A percentile compares a stretch with the other conserved stretches of the same genome.
Conservation (phyloP, 2,113 vertebrate species). For the Tyto alba region DNA sequence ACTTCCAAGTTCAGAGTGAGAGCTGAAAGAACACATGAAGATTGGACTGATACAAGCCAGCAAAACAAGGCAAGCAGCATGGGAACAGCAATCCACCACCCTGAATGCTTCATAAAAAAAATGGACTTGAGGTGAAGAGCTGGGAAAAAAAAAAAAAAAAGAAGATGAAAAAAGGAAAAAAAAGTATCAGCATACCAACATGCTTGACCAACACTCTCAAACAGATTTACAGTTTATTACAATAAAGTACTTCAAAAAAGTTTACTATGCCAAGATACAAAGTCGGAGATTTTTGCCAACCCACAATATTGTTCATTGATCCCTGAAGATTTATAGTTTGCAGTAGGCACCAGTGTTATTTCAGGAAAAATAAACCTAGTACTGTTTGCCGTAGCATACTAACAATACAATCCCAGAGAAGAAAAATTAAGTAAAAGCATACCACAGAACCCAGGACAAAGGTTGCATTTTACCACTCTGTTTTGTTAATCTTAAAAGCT, state of each 20-base stretch:
- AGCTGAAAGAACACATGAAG: not conserved
- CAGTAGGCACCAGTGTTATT: not conserved
- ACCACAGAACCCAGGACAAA: not conserved
- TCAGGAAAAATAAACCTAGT: not conserved
- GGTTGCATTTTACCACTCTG: not conserved
- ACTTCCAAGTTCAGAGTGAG: not conserved
- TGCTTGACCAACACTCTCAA: not conserved
- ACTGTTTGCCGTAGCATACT: not conserved
- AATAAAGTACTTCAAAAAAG: not conserved
- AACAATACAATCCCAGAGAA: not conserved
- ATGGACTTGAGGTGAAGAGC: not conserved
- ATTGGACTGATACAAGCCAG: not conserved
- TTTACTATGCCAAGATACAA: not conserved
- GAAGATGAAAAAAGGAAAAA: not conserved
- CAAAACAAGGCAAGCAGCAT: not conserved
- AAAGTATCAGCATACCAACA: not conserved
- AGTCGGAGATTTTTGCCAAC: not conserved
- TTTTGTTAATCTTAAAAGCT: not conserved
- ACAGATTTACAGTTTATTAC: not conserved
- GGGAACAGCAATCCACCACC: not conserved
- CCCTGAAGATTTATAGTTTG: not conserved
- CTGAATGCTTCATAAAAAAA: not conserved
- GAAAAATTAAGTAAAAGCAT: not conserved
- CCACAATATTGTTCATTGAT: not conserved
- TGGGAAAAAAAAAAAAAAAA: accelerated